phyloP scores from a whole-genome alignment of 2,888 invertebrate species.

The Thereva nobilitata region DNA sequence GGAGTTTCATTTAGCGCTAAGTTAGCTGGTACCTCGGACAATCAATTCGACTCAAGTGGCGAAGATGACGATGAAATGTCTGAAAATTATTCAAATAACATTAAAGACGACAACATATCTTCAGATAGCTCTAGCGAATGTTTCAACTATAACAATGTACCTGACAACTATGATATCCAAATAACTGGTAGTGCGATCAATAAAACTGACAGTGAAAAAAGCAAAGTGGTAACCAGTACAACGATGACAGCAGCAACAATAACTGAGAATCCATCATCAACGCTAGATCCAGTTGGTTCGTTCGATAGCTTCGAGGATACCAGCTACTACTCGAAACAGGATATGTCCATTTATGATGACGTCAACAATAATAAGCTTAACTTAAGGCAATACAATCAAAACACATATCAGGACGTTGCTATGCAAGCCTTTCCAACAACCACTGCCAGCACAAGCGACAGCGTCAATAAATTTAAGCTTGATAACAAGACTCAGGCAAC shows the following conservation, averaged over 20 bases:
- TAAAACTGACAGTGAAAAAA: not conserved
- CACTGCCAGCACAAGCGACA: conserved; percentile 24
- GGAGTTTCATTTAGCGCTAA: conserved; percentile 79
- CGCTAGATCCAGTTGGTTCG: conserved; percentile 38
- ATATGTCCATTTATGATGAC: conserved; percentile 57
- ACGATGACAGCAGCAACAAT: conserved; percentile 29
- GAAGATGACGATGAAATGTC: conserved; percentile 11
- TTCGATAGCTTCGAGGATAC: conserved; percentile 45
- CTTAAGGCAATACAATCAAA: conserved; percentile 50
- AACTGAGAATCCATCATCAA: conserved; percentile 41
- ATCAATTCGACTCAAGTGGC: conserved; percentile 9
- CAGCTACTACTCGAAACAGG: conserved; percentile 54
- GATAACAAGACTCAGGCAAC: conserved; percentile 37
- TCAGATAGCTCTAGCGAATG: conserved; percentile 47
- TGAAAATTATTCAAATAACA: conserved; percentile 46
- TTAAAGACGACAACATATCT: conserved; percentile 57
- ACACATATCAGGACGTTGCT: conserved; percentile 51
- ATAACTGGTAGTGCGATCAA: not conserved
- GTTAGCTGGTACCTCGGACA: conserved; percentile 59
- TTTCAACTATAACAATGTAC: conserved; percentile 29
- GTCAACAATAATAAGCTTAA: conserved; percentile 58
- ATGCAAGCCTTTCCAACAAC: conserved; percentile 39
- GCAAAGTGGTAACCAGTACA: not conserved
- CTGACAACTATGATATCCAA: conserved; percentile 20
- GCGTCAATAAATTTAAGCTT: conserved; percentile 36